Percentiles rank a stretch among this genome's conserved stretches.
Evolutionary conservation across 2,797 vertebrate genomes (phyloP).

Genomic region (Cirrhinus mrigala): DNA sequence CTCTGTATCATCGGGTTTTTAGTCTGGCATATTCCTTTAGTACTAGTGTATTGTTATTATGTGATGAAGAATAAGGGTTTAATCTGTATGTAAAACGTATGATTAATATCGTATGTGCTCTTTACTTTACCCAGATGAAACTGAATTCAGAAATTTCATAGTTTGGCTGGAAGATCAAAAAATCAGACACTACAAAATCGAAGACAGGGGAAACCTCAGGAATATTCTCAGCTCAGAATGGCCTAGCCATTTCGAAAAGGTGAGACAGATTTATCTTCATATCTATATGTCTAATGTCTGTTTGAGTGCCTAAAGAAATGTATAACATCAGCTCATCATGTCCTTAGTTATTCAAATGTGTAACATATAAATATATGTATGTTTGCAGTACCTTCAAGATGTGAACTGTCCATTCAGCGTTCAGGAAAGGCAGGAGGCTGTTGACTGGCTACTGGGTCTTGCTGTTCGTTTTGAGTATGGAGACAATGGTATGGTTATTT

Average conservation of each 20-base stretch:
- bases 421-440: constrained; percentile 86
- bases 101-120: neutral
- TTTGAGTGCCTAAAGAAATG: neutral
- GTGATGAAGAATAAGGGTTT: neutral
- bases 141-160: constrained; percentile 94
- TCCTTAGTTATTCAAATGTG: neutral
- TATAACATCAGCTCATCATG: neutral
- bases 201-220: constrained; percentile 93
- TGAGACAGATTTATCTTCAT: constrained; percentile 64
- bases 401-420: constrained; percentile 91
- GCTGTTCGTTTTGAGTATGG: constrained; percentile 96
- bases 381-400: constrained; percentile 89
- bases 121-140: constrained; percentile 85
- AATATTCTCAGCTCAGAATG: constrained; percentile 95
- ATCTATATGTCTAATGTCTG: neutral
- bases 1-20: neutral
- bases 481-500: constrained; percentile 87
- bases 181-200: constrained; percentile 97
- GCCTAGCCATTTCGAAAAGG: constrained; percentile 91
- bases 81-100: neutral
- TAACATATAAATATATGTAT: neutral
- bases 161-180: constrained; percentile 99
- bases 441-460: constrained; percentile 96
- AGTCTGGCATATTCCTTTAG: neutral
- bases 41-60: neutral